These are phyloP conservation scores for Caenorhabditis sp. DNA, from an alignment of 2,888 invertebrate genomes.

Conservation along the genomic window DNA sequence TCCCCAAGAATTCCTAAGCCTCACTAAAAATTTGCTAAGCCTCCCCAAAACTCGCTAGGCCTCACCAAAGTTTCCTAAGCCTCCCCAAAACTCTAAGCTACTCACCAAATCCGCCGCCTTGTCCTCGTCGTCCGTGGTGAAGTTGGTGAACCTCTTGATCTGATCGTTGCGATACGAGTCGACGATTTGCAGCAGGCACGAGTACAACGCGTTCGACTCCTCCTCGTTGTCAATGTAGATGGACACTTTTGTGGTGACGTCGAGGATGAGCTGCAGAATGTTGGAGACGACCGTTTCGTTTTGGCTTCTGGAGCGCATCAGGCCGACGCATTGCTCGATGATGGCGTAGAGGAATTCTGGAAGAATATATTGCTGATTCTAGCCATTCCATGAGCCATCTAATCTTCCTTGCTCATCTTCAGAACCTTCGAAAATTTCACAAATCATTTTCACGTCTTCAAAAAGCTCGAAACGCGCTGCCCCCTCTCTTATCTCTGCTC, in stretches of 20 bases:
- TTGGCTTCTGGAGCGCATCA: conserved; percentile 70
- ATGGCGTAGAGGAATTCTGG: conserved; percentile 76
- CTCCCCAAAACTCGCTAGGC: no score
- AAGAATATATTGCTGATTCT: conserved; percentile 3
- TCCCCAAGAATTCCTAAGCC: no score
- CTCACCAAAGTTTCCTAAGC: no score
- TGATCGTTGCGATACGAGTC: conserved; percentile 70
- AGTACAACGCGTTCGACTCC: conserved; percentile 65
- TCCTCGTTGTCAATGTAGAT: conserved; percentile 74
- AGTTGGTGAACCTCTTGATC: conserved; percentile 57
- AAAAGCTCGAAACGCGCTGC: not conserved
- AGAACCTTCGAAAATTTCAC: no score
- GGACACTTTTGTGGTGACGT: conserved; percentile 75
- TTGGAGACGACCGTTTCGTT: conserved; percentile 73
- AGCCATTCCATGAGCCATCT: no score
- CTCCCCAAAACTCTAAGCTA: no score
- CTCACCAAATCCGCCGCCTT: conserved; percentile 70
- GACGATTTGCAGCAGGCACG: conserved; percentile 66
- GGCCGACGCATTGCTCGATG: conserved; percentile 67
- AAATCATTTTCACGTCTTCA: no score
- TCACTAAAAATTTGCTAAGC: no score
- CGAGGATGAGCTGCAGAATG: conserved; percentile 75
- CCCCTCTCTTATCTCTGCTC: conserved; percentile 2
- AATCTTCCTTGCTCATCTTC: no score
- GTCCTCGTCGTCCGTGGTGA: conserved; percentile 69